Evolutionary conservation across 92 coral and sea anemone species (phyloP).

Genomic region (Micromussa lordhowensis): DNA sequence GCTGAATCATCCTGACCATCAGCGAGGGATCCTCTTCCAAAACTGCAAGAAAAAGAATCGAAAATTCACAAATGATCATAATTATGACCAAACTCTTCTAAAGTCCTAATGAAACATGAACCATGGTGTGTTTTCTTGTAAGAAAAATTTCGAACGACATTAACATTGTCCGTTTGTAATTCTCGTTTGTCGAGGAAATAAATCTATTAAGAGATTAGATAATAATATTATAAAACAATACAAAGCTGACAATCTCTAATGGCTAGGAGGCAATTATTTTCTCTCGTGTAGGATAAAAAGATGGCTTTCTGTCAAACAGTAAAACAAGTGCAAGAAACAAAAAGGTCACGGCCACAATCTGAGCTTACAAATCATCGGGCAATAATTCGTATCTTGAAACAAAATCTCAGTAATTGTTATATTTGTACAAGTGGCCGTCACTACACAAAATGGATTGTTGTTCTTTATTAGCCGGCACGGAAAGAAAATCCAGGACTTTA

Average conservation of each 20-base stretch:
- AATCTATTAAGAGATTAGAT: neutral
- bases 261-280: neutral
- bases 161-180: neutral
- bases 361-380: neutral
- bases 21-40: neutral
- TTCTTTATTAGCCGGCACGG: neutral
- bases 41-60: neutral
- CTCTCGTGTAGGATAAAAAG: neutral
- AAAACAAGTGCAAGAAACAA: neutral
- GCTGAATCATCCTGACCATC: neutral
- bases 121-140: neutral
- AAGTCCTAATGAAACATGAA: neutral
- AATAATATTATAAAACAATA: neutral
- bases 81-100: neutral
- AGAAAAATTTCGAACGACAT: neutral
- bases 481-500: neutral
- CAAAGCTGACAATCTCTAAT: neutral
- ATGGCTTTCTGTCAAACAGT: neutral
- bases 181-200: neutral
- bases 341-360: neutral
- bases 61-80: neutral
- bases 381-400: neutral
- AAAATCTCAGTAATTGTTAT: conserved; percentile 9
- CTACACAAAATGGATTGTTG: neutral
- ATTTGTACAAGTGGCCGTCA: neutral